phyloP scores from a whole-genome alignment of 2,113 vertebrate species.

The Sterrhoptilus dennistouni region DNA sequence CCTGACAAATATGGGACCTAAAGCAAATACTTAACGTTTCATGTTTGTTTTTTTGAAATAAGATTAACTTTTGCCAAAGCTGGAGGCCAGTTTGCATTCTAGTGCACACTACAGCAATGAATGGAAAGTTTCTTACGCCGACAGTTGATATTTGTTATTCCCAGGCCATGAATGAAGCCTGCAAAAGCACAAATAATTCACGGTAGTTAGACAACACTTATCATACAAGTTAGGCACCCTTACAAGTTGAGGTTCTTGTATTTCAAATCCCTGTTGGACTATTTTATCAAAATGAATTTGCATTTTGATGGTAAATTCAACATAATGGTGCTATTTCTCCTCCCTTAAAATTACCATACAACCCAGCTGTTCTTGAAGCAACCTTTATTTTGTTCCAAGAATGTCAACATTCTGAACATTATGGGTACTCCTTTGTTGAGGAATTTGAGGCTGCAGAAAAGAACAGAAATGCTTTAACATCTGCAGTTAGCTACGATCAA shows the following conservation, averaged over 20 bases:
- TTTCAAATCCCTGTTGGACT: background rate
- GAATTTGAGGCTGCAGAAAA: background rate
- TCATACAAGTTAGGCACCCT: background rate
- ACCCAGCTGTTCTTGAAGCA: background rate
- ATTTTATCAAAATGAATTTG: background rate
- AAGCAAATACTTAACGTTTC: background rate
- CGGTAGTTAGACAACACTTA: background rate
- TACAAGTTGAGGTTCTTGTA: background rate
- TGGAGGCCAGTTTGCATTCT: background rate
- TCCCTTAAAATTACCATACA: background rate
- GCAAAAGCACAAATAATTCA: background rate
- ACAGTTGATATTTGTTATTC: background rate
- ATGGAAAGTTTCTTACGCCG: background rate
- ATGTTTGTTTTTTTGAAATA: background rate
- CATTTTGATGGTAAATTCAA: background rate
- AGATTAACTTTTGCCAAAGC: background rate
- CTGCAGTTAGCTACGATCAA: background rate
- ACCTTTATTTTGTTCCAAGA: background rate
- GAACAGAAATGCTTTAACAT: background rate
- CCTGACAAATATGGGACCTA: background rate
- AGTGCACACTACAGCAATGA: background rate
- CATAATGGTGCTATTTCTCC: background rate
- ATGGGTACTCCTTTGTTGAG: background rate
- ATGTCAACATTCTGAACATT: background rate
- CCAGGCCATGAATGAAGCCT: background rate